Conservation (phyloP, 2,888 invertebrate genomes). For the Trissolcus japonicus region DNA sequence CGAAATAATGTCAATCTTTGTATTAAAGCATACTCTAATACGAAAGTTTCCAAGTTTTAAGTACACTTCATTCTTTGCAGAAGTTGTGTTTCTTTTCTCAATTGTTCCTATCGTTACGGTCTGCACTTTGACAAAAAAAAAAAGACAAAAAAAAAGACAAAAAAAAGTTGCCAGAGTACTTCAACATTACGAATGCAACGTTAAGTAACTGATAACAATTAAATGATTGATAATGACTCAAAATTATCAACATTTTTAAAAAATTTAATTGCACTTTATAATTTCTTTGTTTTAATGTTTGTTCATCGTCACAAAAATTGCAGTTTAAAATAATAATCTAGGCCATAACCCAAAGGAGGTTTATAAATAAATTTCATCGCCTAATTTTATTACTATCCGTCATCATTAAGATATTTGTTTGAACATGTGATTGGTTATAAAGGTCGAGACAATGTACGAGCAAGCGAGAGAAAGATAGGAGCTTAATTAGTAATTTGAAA, state of each 20-base stretch:
- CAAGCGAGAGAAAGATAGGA: constrained; percentile 42
- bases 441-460: constrained; percentile 22
- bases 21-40: constrained; percentile 46
- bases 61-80: constrained; percentile 51
- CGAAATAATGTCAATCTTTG: constrained; percentile 48
- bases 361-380: neutral
- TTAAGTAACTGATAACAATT: neutral
- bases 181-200: neutral
- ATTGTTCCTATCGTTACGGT: constrained; percentile 40
- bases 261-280: too few relatives aligned
- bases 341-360: too few relatives aligned
- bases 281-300: too few relatives aligned
- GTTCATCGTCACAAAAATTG: too few relatives aligned
- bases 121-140: constrained; percentile 12
- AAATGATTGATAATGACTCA: neutral
- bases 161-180: neutral
- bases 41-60: constrained; percentile 52
- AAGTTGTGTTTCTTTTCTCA: constrained; percentile 51
- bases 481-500: constrained; percentile 76
- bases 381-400: constrained; percentile 1
- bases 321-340: too few relatives aligned
- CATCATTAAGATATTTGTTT: constrained; percentile 25
- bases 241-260: too few relatives aligned
- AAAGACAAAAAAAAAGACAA: constrained; percentile 19
- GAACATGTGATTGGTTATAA: constrained; percentile 23